Evolutionary conservation across 2,797 vertebrate genomes (phyloP), one percentile per base, ranked within the genome.

Genomic region (Scomberomorus guttatus): DNA sequence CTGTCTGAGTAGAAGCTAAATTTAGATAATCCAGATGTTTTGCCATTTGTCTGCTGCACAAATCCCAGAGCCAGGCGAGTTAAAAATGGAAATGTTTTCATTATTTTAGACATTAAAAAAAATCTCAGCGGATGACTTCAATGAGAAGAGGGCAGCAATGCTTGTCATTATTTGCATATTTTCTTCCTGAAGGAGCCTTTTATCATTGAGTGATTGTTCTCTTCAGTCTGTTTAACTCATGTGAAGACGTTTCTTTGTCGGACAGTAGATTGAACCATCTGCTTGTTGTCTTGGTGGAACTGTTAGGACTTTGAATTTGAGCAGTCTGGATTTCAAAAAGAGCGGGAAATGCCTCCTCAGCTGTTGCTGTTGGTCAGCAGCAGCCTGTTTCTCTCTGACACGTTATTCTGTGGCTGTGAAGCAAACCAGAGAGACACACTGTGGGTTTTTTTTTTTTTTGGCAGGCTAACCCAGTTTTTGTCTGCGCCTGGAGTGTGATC

Each of bases 21-120:
- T 84, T 90, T 83, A 89, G 82, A 81, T 62, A 48, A 77, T 87
- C 77, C 87, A 90, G 81, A 90, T 87, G 77, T 84, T 90, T 83
- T 77, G 62, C 69, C 72, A 29, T 86, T 90, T 75, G 66, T 78
- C 65, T 77, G 75, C 72, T 27, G 51, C 56, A 12, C 51, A 77
- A 77, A 72, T 79, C 80, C 34, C 17, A 0, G 1, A 76, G 51
- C 78, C 75, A 87, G 84, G 83, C 13, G 5, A 77, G 76, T 84
- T 88, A 83, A 83, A 80, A 86, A 86, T 81, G 75, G 88, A 83
- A 75, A 75, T 20, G 66, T 75, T 75, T 74, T 57, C 25, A 37
- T 87, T 75, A 76, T 69, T 81, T 72, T 51, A 68, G 56, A 68
- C 62, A 37, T 75, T 11, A 39, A 56, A 65, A 73, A 62, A 76